Evolutionary conservation across 2,797 vertebrate genomes (phyloP).

Genomic region (Neosilurus hyrtlii): DNA sequence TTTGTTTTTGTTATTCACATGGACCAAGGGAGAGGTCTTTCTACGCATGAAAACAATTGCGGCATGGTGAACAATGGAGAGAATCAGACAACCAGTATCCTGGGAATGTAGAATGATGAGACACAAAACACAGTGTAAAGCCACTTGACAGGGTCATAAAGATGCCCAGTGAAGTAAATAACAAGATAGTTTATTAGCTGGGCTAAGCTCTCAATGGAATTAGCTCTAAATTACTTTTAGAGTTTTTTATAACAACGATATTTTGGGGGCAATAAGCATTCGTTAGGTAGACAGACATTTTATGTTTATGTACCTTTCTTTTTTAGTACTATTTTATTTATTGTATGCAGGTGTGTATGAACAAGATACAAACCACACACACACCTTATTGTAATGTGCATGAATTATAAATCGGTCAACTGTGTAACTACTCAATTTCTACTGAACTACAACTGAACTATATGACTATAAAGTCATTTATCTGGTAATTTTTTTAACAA

Average conservation of each 20-base stretch:
- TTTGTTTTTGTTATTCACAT: slow-evolving; percentile 25
- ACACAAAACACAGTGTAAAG: neutral
- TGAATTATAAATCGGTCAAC: neutral
- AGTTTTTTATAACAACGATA: neutral
- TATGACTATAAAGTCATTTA: neutral
- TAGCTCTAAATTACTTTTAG: neutral
- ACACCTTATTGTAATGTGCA: neutral
- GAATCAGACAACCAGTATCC: slow-evolving; percentile 34
- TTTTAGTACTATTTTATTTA: neutral
- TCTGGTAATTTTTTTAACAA: neutral
- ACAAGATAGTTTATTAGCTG: slow-evolving; percentile 24
- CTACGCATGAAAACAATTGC: neutral
- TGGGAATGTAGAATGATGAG: slow-evolving; percentile 18
- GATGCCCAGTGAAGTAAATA: slow-evolving; percentile 22
- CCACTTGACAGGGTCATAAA: slow-evolving; percentile 25
- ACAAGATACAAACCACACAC: neutral
- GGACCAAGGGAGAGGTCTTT: slow-evolving; percentile 21
- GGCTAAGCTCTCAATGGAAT: slow-evolving; percentile 13
- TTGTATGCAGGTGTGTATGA: neutral
- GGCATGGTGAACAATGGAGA: slow-evolving; percentile 22
- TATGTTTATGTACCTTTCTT: neutral
- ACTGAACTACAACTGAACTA: no score
- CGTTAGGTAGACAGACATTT: neutral
- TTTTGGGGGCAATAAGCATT: slow-evolving; percentile 2
- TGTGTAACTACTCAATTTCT: neutral